Conservation (phyloP, 2,113 vertebrate genomes). For the Ceyx margarethae region DNA sequence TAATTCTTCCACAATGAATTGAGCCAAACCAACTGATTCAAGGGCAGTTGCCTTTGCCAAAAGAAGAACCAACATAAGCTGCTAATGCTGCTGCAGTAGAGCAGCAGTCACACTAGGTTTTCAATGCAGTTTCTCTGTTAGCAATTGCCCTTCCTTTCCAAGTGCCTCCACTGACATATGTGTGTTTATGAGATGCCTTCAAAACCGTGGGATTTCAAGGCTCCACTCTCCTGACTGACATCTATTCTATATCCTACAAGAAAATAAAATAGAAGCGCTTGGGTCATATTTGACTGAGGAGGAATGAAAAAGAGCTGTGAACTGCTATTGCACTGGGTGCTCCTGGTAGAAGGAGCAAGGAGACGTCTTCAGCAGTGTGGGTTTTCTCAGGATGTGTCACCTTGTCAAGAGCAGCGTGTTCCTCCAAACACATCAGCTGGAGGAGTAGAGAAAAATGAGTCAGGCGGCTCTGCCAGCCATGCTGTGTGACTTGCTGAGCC, state of each 20-base stretch:
- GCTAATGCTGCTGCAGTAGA: neutral
- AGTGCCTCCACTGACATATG: neutral
- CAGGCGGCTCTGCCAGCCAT: constrained; percentile 25
- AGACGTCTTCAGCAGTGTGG: constrained; percentile 49
- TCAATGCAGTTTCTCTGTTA: neutral
- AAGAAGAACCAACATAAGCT: neutral
- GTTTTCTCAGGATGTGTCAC: constrained; percentile 67
- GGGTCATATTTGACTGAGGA: constrained; percentile 24
- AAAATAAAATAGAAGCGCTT: constrained; percentile 41
- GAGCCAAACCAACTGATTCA: neutral
- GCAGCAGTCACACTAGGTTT: neutral
- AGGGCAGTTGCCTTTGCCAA: neutral
- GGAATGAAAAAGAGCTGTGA: constrained; percentile 31
- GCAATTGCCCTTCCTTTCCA: constrained; percentile 14
- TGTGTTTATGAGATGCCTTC: constrained; percentile 25
- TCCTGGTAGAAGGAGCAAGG: constrained; percentile 39
- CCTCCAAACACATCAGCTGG: constrained; percentile 64
- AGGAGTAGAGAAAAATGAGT: constrained; percentile 64
- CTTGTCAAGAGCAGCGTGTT: constrained; percentile 66
- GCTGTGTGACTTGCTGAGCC: neutral
- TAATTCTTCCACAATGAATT: neutral
- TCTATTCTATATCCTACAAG: neutral
- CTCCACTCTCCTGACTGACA: constrained; percentile 44
- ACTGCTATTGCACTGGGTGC: constrained; percentile 1
- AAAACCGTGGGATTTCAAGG: constrained; percentile 1